Conservation (phyloP, 2,113 vertebrate genomes). For the Tiliqua scincoides region DNA sequence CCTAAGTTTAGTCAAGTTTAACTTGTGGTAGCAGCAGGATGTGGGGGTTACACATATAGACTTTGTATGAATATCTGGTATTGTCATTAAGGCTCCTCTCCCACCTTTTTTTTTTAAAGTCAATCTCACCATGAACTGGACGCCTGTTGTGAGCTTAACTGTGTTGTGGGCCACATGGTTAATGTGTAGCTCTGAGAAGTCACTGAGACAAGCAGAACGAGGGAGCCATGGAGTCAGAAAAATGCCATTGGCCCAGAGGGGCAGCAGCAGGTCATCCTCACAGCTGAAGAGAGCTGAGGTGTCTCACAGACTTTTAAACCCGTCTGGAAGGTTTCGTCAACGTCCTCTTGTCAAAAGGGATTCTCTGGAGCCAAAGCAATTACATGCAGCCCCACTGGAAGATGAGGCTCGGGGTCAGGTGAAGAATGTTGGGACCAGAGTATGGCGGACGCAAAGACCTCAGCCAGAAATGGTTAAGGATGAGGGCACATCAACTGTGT, state of each 20-base stretch:
- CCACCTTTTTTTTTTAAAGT: slow-evolving; percentile 33
- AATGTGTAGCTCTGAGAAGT: slow-evolving; percentile 70
- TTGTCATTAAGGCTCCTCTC: neutral
- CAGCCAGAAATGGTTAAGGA: slow-evolving; percentile 78
- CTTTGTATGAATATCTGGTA: neutral
- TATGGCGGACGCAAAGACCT: slow-evolving; percentile 63
- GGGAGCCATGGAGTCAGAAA: slow-evolving; percentile 57
- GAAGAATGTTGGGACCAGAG: slow-evolving; percentile 31
- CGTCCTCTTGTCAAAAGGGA: slow-evolving; percentile 58
- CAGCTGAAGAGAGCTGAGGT: slow-evolving; percentile 58
- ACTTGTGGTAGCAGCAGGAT: neutral
- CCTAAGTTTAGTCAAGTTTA: neutral
- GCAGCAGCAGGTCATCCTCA: slow-evolving; percentile 40
- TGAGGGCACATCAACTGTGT: slow-evolving; percentile 73
- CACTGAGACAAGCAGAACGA: slow-evolving; percentile 37
- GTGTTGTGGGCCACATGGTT: slow-evolving; percentile 81
- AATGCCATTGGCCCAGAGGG: slow-evolving; percentile 42
- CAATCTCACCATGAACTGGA: slow-evolving; percentile 78
- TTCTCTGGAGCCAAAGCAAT: slow-evolving; percentile 55
- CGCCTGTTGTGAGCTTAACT: slow-evolving; percentile 70
- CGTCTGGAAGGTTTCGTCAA: slow-evolving; percentile 16
- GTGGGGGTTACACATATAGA: too few species aligned
- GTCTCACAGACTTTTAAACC: slow-evolving; percentile 38
- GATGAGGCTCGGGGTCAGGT: slow-evolving; percentile 50
- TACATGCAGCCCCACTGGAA: slow-evolving; percentile 54